Conservation (phyloP, 2,888 invertebrate genomes). For the Zygothrica quintamaculata region DNA sequence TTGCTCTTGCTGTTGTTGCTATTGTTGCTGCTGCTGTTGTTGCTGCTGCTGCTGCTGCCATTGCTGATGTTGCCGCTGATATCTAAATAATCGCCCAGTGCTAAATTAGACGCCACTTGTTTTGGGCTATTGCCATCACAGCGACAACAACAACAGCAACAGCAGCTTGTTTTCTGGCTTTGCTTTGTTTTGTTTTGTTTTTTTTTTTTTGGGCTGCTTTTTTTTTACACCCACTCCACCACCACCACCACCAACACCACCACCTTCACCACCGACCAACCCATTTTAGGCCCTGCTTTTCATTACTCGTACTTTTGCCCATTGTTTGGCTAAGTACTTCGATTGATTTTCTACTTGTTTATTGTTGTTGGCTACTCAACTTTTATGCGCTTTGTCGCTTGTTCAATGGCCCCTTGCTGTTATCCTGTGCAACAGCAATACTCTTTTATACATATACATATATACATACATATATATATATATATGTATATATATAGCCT, state of each 20-base stretch:
- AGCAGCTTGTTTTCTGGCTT: slow-evolving; percentile 21
- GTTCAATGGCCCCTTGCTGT: slow-evolving; percentile 33
- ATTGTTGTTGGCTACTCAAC: slow-evolving; percentile 59
- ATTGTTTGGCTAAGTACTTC: slow-evolving; percentile 78
- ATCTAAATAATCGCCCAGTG: slow-evolving; percentile 68
- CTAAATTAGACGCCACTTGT: slow-evolving; percentile 73
- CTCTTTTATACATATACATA: too few species aligned
- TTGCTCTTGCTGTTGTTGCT: too few species aligned
- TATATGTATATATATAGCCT: slow-evolving; percentile 42
- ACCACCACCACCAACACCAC: too few species aligned
- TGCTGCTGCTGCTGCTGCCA: slow-evolving; percentile 19
- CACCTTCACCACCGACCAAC: too few species aligned
- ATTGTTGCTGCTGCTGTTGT: too few species aligned
- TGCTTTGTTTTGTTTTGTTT: slow-evolving; percentile 17
- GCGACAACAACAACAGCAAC: too few species aligned
- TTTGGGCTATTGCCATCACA: slow-evolving; percentile 26
- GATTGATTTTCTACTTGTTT: slow-evolving; percentile 73
- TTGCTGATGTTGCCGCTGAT: slow-evolving; percentile 58
- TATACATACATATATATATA: too few species aligned
- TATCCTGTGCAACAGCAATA: too few species aligned
- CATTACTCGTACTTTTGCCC: slow-evolving; percentile 39
- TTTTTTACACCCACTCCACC: too few species aligned
- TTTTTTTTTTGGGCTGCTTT: too few species aligned
- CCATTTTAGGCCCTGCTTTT: slow-evolving; percentile 16
- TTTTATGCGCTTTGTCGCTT: slow-evolving; percentile 65